These are phyloP conservation scores for Zoanthus gigantus DNA, from an alignment of 92 coral and sea anemone genomes.

Conservation along the genomic window DNA sequence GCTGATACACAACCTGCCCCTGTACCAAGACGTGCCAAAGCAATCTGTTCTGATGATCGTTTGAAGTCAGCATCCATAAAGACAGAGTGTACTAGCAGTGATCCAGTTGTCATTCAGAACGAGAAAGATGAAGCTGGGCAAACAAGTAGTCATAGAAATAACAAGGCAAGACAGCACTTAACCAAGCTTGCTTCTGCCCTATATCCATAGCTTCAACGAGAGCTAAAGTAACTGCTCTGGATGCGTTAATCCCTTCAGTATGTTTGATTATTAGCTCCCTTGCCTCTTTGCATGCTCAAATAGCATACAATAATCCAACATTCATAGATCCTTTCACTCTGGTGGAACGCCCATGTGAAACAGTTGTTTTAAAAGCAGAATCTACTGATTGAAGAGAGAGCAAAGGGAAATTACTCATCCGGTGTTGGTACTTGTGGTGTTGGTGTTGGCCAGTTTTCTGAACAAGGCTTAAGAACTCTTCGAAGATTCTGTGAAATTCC, in stretches of 20 bases:
- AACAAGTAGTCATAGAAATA: background rate
- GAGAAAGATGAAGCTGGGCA: background rate
- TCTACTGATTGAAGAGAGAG: slow-evolving; percentile 21
- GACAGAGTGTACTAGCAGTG: background rate
- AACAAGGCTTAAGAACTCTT: slow-evolving; percentile 54
- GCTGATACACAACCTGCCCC: background rate
- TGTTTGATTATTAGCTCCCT: background rate
- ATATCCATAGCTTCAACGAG: slow-evolving; percentile 42
- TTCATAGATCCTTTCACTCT: slow-evolving; percentile 41
- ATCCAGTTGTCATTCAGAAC: background rate
- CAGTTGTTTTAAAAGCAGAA: slow-evolving; percentile 45
- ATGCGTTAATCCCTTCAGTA: background rate
- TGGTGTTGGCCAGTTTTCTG: slow-evolving; percentile 52
- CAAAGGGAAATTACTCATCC: slow-evolving; percentile 33
- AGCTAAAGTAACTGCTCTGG: slow-evolving; percentile 55
- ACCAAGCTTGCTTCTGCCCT: slow-evolving; percentile 20
- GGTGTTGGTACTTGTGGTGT: slow-evolving; percentile 50
- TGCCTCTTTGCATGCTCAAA: background rate
- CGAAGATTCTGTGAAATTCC: slow-evolving; percentile 47
- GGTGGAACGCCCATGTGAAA: slow-evolving; percentile 54
- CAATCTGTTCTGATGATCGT: background rate
- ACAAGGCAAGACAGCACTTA: background rate
- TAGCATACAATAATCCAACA: background rate
- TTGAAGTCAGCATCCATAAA: background rate
- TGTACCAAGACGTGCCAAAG: background rate